These are phyloP conservation scores for Sarcophilus harrisii DNA, from an alignment of 2,797 vertebrate species.

Conservation along the genomic window DNA sequence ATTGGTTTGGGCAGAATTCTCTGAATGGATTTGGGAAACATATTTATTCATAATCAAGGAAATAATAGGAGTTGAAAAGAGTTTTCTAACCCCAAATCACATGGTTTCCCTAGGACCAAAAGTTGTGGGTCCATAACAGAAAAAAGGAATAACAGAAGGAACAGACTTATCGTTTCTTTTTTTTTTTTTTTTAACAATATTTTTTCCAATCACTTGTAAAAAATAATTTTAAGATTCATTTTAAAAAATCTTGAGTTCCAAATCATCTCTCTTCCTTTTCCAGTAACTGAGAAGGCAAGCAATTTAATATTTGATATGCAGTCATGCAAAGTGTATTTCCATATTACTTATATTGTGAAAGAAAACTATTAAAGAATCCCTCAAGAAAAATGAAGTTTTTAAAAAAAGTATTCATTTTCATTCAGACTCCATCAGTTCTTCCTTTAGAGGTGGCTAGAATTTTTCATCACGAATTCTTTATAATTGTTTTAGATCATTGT, in stretches of 20 bases:
- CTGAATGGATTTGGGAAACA: not conserved
- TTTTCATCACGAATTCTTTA: not conserved
- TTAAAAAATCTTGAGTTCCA: not conserved
- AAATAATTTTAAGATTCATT: too few species aligned
- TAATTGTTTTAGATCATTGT: not conserved
- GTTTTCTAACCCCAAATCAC: not conserved
- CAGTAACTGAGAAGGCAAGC: not conserved
- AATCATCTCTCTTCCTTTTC: not conserved
- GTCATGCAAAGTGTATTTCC: not conserved
- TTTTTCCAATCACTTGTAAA: not conserved
- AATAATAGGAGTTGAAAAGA: not conserved
- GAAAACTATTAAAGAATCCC: not conserved
- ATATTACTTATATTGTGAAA: not conserved
- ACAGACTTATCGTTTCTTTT: too few species aligned
- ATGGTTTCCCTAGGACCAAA: not conserved
- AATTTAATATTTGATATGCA: not conserved
- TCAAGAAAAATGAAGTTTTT: not conserved
- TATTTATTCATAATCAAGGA: not conserved
- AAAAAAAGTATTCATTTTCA: not conserved
- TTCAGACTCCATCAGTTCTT: not conserved
- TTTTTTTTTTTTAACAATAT: too few species aligned
- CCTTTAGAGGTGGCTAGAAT: not conserved
- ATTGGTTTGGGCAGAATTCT: not conserved
- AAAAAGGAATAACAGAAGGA: not conserved
- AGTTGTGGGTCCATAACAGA: not conserved